A percentile compares a stretch with the other conserved stretches of the same genome.
Conservation (phyloP, 2,113 vertebrate genomes). For the Thinocorus orbignyianus region DNA sequence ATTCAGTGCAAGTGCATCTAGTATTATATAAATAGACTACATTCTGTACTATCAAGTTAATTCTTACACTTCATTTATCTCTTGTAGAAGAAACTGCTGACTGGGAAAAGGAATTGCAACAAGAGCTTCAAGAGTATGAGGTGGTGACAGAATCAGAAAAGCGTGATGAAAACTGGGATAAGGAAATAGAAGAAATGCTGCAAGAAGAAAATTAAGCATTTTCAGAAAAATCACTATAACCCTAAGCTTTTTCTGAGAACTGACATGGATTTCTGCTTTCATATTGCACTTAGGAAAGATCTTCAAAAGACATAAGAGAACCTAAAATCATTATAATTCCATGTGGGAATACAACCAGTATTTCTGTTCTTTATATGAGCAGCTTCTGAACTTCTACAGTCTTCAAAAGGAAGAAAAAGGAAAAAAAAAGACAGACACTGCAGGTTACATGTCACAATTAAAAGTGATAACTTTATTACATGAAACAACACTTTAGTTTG, state of each 20-base stretch:
- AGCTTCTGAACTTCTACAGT: conserved; percentile 50
- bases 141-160: conserved; percentile 88
- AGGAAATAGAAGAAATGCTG: conserved; percentile 94
- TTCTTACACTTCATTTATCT: background rate
- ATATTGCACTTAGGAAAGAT: conserved; percentile 15
- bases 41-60: background rate
- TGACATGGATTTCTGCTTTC: conserved; percentile 52
- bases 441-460: conserved; percentile 32
- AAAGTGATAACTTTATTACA: conserved; percentile 1
- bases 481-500: conserved; percentile 4
- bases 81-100: conserved; percentile 85
- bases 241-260: conserved; percentile 21
- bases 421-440: background rate
- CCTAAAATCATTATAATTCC: conserved; percentile 17
- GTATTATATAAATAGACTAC: background rate
- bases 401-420: conserved; percentile 30
- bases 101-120: conserved; percentile 94
- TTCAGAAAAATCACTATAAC: background rate
- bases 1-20: background rate
- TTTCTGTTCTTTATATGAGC: conserved; percentile 64
- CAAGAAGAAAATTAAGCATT: conserved; percentile 81
- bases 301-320: conserved; percentile 45
- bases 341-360: conserved; percentile 35
- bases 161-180: conserved; percentile 92
- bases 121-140: conserved; percentile 94